Percentiles rank a stretch among this genome's conserved stretches.
These are phyloP conservation scores for Nowickia ferox DNA, from an alignment of 2,888 invertebrate genomes.

Conservation along the genomic window DNA sequence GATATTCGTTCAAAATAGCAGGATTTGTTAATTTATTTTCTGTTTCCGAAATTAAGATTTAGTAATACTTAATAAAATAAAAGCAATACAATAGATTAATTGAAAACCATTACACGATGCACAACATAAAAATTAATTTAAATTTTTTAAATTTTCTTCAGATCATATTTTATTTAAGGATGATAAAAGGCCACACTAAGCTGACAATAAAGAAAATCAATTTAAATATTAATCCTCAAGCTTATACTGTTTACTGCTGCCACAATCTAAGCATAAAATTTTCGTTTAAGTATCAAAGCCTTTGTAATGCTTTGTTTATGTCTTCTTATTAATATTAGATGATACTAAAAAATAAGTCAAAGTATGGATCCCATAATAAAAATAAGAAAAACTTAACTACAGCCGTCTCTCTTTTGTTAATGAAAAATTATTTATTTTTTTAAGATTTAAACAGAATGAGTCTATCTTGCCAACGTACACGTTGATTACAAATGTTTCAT, in stretches of 20 bases:
- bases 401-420: constrained; percentile 2
- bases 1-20: too few species aligned
- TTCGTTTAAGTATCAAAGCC: background rate
- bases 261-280: background rate
- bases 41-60: too few species aligned
- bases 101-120: background rate
- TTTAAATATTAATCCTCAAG: background rate
- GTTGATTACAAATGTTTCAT: background rate
- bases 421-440: background rate
- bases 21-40: too few species aligned
- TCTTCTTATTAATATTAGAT: background rate
- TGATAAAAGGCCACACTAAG: constrained; percentile 7
- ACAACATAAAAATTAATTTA: background rate
- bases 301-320: background rate
- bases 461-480: background rate
- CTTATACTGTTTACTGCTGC: background rate
- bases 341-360: background rate
- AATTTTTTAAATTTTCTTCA: background rate
- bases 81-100: too few species aligned
- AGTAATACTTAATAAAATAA: too few species aligned
- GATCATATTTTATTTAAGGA: constrained; percentile 47
- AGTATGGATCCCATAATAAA: too few species aligned
- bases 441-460: background rate
- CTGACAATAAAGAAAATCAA: background rate
- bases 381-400: background rate